Conservation (phyloP, 2,888 invertebrate genomes). For the Tiphia femorata region DNA sequence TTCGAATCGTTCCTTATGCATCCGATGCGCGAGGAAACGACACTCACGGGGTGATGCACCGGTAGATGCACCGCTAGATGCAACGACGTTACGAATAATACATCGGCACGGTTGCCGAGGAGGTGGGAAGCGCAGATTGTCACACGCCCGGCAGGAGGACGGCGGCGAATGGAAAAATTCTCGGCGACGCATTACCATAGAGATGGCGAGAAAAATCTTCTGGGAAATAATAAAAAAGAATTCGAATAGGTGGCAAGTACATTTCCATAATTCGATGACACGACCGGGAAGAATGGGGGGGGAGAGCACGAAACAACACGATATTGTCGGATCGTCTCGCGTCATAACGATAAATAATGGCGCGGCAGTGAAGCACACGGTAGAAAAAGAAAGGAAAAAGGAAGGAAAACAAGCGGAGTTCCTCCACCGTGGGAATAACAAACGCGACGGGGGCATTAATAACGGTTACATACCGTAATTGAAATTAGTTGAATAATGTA, state of each 20-base stretch:
- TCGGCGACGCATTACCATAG: slow-evolving; percentile 42
- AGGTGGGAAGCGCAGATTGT: not conserved
- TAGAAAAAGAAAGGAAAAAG: too few relatives aligned
- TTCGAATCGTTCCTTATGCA: too few relatives aligned
- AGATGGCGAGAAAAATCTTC: slow-evolving; percentile 39
- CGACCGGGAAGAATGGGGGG: not conserved
- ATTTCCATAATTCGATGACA: slow-evolving; percentile 50
- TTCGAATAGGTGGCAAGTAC: slow-evolving; percentile 40
- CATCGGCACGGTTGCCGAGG: not conserved
- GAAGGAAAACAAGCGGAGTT: too few relatives aligned
- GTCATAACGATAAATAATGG: slow-evolving; percentile 34
- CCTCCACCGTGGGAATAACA: too few relatives aligned
- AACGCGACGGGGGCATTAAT: too few relatives aligned
- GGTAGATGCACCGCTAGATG: too few relatives aligned
- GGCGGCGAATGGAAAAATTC: slow-evolving; percentile 26
- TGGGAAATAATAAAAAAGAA: slow-evolving; percentile 47
- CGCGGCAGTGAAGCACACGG: too few relatives aligned
- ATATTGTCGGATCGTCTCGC: not conserved
- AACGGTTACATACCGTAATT: too few relatives aligned
- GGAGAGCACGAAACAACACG: not conserved
- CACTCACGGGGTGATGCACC: too few relatives aligned
- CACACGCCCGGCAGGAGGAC: not conserved
- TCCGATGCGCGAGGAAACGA: too few relatives aligned
- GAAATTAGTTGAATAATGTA: too few relatives aligned
- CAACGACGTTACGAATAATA: slow-evolving; percentile 10